These are phyloP conservation scores for Lampris incognitus DNA, from an alignment of 2,113 vertebrate genomes.

Conservation along the genomic window DNA sequence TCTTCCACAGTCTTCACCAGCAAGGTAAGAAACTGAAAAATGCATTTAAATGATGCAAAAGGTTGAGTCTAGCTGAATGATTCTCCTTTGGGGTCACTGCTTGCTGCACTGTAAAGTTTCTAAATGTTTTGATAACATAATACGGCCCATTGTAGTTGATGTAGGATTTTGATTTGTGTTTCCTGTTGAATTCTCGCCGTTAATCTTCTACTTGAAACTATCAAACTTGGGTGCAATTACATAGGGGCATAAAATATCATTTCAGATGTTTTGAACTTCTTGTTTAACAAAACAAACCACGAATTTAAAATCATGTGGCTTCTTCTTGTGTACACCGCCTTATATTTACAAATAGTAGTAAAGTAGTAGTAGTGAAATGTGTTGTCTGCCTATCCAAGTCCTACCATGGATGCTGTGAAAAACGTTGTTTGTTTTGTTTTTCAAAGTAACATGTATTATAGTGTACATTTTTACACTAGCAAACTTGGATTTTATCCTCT, in stretches of 20 bases:
- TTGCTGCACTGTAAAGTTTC: background rate
- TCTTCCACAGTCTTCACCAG: constrained; percentile 9
- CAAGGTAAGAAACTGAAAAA: constrained; percentile 45
- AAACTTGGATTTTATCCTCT: constrained; percentile 8
- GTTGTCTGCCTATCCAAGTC: constrained; percentile 9
- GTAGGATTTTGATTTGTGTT: background rate
- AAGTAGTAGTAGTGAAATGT: too few species aligned
- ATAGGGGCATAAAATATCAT: too few species aligned
- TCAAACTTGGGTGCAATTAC: background rate
- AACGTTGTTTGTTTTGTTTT: constrained; percentile 39
- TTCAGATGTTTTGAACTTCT: background rate
- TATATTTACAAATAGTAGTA: too few species aligned
- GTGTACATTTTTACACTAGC: background rate
- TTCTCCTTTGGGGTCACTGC: background rate
- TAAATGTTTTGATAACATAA: background rate
- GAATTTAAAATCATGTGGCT: too few species aligned
- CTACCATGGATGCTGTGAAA: constrained; percentile 35
- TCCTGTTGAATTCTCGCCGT: background rate
- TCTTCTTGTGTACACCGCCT: too few species aligned
- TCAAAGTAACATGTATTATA: too few species aligned
- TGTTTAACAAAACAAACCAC: too few species aligned
- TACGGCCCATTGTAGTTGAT: background rate
- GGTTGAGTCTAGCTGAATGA: background rate
- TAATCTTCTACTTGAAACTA: background rate
- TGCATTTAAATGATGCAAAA: background rate